Conservation (phyloP, 2,888 invertebrate genomes). For the Hypomecis atomaria region DNA sequence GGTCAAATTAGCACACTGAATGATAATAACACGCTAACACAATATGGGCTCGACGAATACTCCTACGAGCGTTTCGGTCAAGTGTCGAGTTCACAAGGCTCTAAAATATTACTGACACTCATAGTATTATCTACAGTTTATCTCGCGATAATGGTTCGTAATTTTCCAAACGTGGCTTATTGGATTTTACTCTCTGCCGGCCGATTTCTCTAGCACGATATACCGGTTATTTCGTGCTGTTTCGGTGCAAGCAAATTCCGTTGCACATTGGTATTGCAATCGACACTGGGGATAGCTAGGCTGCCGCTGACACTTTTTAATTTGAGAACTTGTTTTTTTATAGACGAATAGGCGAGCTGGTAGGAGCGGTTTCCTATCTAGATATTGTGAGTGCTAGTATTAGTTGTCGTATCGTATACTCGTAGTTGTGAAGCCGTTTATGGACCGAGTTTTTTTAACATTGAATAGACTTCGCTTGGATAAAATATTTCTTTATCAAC, state of each 20-base stretch:
- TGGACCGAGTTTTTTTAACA: neutral
- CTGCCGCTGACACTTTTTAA: conserved; percentile 65
- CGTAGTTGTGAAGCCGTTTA: conserved; percentile 1
- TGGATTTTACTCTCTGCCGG: neutral
- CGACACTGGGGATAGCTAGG: conserved; percentile 46
- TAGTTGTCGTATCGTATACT: conserved; percentile 3
- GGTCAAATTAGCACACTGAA: too few relatives aligned
- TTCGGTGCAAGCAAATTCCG: conserved; percentile 30
- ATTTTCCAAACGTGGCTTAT: neutral
- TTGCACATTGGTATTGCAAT: conserved; percentile 50
- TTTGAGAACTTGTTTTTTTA: conserved; percentile 54
- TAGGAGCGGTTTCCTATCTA: conserved; percentile 18
- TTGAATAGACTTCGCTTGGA: too few relatives aligned
- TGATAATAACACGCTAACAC: too few relatives aligned
- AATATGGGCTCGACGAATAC: too few relatives aligned
- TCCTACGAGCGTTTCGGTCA: neutral
- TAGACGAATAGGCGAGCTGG: conserved; percentile 32
- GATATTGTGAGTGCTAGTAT: conserved; percentile 24
- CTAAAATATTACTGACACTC: neutral
- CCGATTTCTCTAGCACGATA: conserved; percentile 12
- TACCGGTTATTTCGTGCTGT: conserved; percentile 6
- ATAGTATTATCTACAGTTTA: neutral
- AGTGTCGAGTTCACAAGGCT: neutral
- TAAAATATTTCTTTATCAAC: too few relatives aligned
- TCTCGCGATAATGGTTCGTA: neutral